Conservation (phyloP, 2,113 vertebrate genomes). For the Garra rufa region DNA sequence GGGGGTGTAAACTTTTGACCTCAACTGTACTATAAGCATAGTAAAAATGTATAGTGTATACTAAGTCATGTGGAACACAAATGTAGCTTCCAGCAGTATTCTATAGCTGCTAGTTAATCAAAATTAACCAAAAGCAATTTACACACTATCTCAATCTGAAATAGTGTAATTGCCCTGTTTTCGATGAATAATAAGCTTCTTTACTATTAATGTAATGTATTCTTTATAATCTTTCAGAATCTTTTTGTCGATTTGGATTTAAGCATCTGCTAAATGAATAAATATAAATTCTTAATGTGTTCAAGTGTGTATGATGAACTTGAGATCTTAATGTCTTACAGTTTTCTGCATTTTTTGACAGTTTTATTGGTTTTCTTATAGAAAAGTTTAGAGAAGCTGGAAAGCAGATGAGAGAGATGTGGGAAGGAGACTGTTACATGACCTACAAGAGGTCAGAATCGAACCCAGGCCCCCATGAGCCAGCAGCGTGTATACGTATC, state of each 20-base stretch:
- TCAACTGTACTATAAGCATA: neutral
- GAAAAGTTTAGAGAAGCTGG: neutral
- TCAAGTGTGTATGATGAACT: neutral
- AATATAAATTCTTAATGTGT: neutral
- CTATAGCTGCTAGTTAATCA: neutral
- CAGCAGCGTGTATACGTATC: neutral
- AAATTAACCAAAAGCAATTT: neutral
- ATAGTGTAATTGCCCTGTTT: neutral
- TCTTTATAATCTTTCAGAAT: neutral
- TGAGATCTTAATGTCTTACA: neutral
- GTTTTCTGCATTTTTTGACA: neutral
- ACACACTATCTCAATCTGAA: neutral
- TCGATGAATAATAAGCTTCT: neutral
- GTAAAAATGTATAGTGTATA: neutral
- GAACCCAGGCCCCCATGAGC: neutral
- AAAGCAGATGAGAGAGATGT: neutral
- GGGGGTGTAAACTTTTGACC: too few species aligned
- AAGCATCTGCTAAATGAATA: neutral
- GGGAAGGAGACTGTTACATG: neutral
- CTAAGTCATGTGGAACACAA: neutral
- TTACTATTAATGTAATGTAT: neutral
- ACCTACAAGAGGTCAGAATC: neutral
- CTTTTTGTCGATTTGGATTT: neutral
- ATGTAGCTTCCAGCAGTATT: neutral
- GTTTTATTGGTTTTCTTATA: too few species aligned